Conservation (phyloP, 2,888 invertebrate genomes). For the Phasia obesa region DNA sequence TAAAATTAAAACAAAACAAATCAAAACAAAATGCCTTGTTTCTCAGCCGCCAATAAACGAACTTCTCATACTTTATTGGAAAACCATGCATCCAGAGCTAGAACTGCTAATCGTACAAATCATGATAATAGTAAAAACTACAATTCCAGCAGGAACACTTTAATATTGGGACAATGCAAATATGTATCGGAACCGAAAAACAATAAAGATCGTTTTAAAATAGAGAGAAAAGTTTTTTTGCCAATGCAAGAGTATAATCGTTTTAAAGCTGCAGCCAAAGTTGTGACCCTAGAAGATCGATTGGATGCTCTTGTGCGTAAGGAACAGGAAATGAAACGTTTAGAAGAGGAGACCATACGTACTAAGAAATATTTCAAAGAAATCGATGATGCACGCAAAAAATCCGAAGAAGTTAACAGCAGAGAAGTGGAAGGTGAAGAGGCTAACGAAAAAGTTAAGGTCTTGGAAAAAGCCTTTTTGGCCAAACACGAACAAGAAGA, state of each 20-base stretch:
- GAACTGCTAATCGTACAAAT: conserved; percentile 60
- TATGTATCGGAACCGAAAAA: conserved; percentile 70
- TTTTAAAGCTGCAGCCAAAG: conserved; percentile 85
- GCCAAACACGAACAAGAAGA: conserved; percentile 83
- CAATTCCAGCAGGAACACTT: conserved; percentile 3
- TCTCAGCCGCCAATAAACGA: conserved; percentile 77
- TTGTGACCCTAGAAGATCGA: conserved; percentile 83
- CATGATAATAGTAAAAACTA: conserved; percentile 16
- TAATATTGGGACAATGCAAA: conserved; percentile 43
- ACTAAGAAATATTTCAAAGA: conserved; percentile 84
- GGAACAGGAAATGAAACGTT: conserved; percentile 82
- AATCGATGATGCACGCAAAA: conserved; percentile 79
- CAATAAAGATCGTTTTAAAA: conserved; percentile 70
- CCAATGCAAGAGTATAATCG: conserved; percentile 85
- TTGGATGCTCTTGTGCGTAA: conserved; percentile 82
- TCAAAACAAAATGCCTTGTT: conserved; percentile 75
- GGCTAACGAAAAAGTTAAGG: conserved; percentile 83
- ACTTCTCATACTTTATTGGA: conserved; percentile 72
- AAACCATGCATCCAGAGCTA: conserved; percentile 72
- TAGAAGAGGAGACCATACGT: conserved; percentile 84
- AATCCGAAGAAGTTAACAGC: conserved; percentile 66
- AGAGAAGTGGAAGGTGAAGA: conserved; percentile 81
- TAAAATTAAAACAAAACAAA: no score
- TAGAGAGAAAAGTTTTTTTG: conserved; percentile 73
- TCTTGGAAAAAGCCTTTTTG: conserved; percentile 84